Percentiles rank a stretch among this genome's conserved stretches.
phyloP scores from a whole-genome alignment of 2,113 vertebrate species.

The Machaerirhynchus nigripectus region DNA sequence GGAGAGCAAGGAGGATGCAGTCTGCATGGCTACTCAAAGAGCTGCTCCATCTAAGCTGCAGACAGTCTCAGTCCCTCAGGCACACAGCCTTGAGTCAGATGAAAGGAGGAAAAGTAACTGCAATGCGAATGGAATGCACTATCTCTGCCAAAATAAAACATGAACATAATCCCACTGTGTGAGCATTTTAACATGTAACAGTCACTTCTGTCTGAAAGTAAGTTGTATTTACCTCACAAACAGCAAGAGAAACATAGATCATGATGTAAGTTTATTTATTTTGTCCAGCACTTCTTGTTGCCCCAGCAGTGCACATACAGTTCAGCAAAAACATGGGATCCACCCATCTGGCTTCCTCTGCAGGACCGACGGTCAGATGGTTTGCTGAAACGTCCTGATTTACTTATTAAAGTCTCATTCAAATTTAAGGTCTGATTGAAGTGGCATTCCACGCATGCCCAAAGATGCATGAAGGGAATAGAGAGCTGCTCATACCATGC shows the following conservation, averaged over 20 bases:
- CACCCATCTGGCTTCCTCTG: neutral
- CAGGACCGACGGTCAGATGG: neutral
- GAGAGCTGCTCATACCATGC: neutral
- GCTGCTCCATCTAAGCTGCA: neutral
- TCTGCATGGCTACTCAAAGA: rapidly evolving
- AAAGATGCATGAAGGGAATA: neutral
- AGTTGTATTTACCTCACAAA: neutral
- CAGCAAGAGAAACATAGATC: neutral
- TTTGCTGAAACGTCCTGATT: neutral
- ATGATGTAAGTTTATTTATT: neutral
- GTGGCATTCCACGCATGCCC: neutral
- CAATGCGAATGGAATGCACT: neutral
- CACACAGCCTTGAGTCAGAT: neutral
- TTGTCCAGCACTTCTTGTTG: neutral
- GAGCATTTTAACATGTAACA: neutral
- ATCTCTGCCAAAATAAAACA: neutral
- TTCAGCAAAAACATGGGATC: neutral
- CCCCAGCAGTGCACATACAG: neutral
- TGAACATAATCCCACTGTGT: rapidly evolving
- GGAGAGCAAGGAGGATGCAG: neutral
- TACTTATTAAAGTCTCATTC: neutral
- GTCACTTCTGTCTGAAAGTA: neutral
- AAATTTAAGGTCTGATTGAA: neutral
- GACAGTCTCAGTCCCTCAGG: neutral
- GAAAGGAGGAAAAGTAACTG: neutral